Evolutionary conservation across 2,113 vertebrate species (phyloP).

Genomic region (Centrocercus urophasianus): DNA sequence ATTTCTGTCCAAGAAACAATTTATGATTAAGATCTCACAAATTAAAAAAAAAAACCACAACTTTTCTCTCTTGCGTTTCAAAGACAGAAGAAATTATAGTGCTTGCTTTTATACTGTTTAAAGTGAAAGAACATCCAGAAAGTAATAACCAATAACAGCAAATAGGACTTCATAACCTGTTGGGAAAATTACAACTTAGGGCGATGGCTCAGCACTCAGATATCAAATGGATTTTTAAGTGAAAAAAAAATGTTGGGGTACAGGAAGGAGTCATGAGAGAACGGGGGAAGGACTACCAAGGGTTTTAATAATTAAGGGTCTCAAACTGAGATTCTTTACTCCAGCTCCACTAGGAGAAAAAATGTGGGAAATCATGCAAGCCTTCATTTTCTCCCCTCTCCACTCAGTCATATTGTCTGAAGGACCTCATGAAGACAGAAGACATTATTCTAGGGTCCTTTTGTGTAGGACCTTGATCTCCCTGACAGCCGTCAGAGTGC

Average conservation of each 20-base stretch:
- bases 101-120: conserved; percentile 13
- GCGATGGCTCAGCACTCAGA: background rate
- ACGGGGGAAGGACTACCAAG: background rate
- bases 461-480: conserved; percentile 33
- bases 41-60: background rate
- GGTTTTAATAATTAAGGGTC: background rate
- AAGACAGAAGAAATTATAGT: conserved; percentile 45
- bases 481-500: background rate
- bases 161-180: background rate
- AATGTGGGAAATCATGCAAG: conserved; percentile 33
- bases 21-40: conserved; percentile 65
- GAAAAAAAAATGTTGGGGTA: background rate
- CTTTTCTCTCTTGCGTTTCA: conserved; percentile 33
- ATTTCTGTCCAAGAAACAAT: conserved; percentile 74
- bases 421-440: conserved; percentile 44
- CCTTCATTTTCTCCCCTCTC: conserved; percentile 26
- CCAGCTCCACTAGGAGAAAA: background rate
- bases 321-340: background rate
- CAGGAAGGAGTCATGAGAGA: background rate
- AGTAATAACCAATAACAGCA: conserved; percentile 18
- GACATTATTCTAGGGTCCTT: conserved; percentile 25
- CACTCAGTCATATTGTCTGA: conserved; percentile 45
- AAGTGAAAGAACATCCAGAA: conserved; percentile 41
- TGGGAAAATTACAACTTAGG: background rate
- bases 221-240: background rate